Evolutionary conservation across 2,113 vertebrate genomes (phyloP).

Genomic region (Oreochromis spilurus): DNA sequence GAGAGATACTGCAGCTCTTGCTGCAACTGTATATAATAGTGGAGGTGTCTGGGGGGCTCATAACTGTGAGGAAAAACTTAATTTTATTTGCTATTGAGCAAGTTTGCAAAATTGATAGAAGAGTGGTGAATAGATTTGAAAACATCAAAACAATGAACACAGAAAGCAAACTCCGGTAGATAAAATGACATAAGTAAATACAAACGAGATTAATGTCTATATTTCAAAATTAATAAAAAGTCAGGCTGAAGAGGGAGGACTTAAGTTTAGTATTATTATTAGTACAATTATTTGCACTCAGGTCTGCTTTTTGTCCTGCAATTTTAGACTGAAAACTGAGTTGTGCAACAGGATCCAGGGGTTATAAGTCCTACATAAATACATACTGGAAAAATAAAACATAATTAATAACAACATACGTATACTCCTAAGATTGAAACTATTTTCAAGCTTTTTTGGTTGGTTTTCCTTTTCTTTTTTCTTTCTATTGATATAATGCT

Average conservation of each 20-base stretch:
- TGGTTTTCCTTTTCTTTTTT: not conserved
- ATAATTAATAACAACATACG: not conserved
- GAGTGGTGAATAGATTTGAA: not conserved
- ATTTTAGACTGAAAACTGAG: not conserved
- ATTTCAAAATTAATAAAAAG: not conserved
- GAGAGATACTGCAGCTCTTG: not conserved
- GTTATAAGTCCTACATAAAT: not conserved
- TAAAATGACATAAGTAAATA: not conserved
- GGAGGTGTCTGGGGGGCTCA: not conserved
- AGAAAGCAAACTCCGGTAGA: not conserved
- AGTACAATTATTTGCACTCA: not conserved
- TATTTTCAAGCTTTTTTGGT: not conserved
- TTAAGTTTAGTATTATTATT: not conserved
- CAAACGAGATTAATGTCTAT: not conserved
- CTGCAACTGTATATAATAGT: not conserved
- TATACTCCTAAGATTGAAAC: not conserved
- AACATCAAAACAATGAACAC: not conserved
- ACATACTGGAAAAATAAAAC: not conserved
- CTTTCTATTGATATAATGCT: not conserved
- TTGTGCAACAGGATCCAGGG: not conserved
- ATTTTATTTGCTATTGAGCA: slow-evolving; percentile 23
- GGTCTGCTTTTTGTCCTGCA: not conserved
- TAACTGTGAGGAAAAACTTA: not conserved
- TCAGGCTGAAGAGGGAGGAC: not conserved
- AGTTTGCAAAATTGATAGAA: not conserved